Base-by-base conservation (phyloP, 2,888 invertebrate species). In the Aplocera efformata region DNA sequence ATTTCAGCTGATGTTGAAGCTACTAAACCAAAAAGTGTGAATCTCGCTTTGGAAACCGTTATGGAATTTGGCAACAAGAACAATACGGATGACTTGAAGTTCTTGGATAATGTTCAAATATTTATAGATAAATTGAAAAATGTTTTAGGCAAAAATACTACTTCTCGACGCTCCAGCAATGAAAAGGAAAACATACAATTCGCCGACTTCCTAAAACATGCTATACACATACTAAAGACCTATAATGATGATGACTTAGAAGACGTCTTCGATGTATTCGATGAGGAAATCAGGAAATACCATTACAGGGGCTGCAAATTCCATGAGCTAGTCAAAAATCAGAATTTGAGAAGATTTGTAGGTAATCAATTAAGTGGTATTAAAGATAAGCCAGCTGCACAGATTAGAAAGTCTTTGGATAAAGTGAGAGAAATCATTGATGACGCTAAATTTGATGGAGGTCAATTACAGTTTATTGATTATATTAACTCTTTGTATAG, bases 1-100 rank as follows among this genome's bases (percentile, higher is more conserved):
- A 28, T 56, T 54, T 27, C 49, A 63, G 58, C 28, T 1, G 11
- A 36, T 8, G 40, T 34, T 2, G 42, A 42, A 27, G 22, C 53
- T 4, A 40, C 44, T 0, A 56, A 56, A 7, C 53, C 65, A 1
- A 63, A 61, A 45, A 67, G 65, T 9, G 63, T 81, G 0, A 78
- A 79, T 8, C 7, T 79, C 7, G 72, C 67, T 0, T 25, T 81
- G 0, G 74, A 81, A 47, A 81, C 81, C 1, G 63, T 77, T 0
- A 33, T 79, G 0, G 66, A 74, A 29, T 77, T 81, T 10, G 56
- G 72, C 20, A 49, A 63, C 0, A 58, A 61, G 6, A 57, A 67
- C 7, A 56, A 58, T 1, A 35, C 53, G 0, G 47, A 50, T 0
- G 76, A 78, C 17, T 0, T 73, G 0, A 50, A 56, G 1, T 50